Base-by-base conservation (phyloP, 2,113 vertebrate species). In the Mus musculus region DNA sequence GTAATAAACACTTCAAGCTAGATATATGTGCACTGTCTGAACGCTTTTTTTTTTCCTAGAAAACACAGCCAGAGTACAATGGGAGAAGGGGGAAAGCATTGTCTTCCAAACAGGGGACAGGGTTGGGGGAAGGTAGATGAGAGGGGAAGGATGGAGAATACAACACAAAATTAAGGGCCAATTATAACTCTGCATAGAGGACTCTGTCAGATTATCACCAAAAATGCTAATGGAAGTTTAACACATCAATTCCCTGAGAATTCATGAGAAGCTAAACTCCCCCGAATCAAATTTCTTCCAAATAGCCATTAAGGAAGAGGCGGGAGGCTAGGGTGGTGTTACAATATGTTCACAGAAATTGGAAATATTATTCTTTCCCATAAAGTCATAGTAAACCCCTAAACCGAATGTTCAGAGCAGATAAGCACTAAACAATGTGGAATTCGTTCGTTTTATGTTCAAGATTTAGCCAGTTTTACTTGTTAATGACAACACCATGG, bases 401-500 rank as follows among this genome's bases (percentile, higher is more conserved):
- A 54, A 97, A 93, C 91, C 91, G 52, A 96, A 95, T 95, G 92
- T 76, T 95, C 82, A 80, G 65, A 93, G 59, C 36, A 95, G 90
- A 96, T 96, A 96, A 97, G 95, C 80, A 91, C 63, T 56, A 94
- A 95, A 93, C 89, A 93, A 63, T 65, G 39, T 84, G 93, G 59
- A 97, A 95, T 92, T 92, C 61, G 96, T 95, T 96, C 86, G 33
- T 93, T 94, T 96, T 95, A 71, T 87, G 30, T 93, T 95, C 11
- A 36, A 90, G 59, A 95, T 54, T 88, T 88, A 95, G 89, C 56
- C n/a, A 73, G 54, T 89, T 97, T 95, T 93, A 86, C 77, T 96
- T 97, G 86, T 91, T 90, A 95, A 85, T 80, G 91, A 91, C 78
- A 94, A 71, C 11, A 69, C 42, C 49, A 59, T 24, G 71, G 46